phyloP scores from a whole-genome alignment of 2,797 vertebrate genomes.

The Pangasius larnaudii region DNA sequence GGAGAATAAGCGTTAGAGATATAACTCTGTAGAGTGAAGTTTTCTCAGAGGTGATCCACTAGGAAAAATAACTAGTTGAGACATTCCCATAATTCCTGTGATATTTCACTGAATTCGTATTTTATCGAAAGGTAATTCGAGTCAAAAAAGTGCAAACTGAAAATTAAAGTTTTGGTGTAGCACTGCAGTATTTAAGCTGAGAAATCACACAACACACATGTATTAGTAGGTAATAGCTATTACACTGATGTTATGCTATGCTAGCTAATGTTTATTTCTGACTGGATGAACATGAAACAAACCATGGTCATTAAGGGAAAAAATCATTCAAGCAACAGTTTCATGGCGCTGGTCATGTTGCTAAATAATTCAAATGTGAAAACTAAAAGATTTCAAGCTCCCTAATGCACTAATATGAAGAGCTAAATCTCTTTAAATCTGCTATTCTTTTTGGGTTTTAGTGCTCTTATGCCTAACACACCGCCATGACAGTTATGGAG shows the following conservation, averaged over 20 bases:
- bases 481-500: conserved; percentile 16
- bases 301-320: not conserved
- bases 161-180: not conserved
- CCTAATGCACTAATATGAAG: not conserved
- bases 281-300: not conserved
- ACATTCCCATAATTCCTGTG: not conserved
- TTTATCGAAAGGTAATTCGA: not conserved
- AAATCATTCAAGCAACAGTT: not conserved
- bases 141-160: not conserved
- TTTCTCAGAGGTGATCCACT: not conserved
- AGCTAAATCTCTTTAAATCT: not conserved
- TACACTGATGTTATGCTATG: not conserved
- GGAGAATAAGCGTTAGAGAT: not conserved
- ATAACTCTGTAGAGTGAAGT: not conserved
- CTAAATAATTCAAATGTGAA: not conserved
- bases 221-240: not conserved
- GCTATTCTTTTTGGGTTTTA: not conserved
- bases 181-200: not conserved
- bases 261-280: not conserved
- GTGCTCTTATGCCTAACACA: not conserved
- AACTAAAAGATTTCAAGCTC: not conserved
- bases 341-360: not conserved
- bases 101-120: not conserved
- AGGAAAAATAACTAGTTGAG: not conserved
- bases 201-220: not conserved